These are phyloP conservation scores for Hypotaenidia philippensis DNA, from an alignment of 2,797 vertebrate genomes.

Conservation along the genomic window DNA sequence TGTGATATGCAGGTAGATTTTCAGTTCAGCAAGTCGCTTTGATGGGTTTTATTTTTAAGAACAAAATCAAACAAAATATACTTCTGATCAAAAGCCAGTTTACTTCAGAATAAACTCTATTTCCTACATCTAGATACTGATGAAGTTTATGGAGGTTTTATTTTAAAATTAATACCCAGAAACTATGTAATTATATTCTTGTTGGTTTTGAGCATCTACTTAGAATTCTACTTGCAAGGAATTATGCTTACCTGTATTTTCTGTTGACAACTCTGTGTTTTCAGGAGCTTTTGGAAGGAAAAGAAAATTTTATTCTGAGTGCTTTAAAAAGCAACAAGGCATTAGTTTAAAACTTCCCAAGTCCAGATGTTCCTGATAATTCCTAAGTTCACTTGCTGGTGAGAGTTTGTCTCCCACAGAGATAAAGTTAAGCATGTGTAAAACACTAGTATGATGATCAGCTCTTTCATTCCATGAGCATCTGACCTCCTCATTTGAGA, in stretches of 20 bases:
- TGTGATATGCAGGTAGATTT: background rate
- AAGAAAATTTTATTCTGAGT: background rate
- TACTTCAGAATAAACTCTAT: background rate
- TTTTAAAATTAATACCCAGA: background rate
- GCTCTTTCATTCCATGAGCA: background rate
- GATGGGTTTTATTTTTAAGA: background rate
- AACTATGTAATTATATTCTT: background rate
- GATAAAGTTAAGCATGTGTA: background rate
- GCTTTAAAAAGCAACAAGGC: background rate
- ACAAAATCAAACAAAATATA: background rate
- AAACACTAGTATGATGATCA: background rate
- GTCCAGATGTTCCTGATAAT: background rate
- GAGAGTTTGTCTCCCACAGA: background rate
- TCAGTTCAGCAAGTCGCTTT: background rate
- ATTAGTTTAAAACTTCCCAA: background rate
- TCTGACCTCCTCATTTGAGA: background rate
- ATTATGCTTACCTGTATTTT: constrained; percentile 8
- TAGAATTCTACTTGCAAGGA: background rate
- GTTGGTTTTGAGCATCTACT: background rate
- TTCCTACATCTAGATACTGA: background rate
- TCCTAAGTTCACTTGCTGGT: background rate
- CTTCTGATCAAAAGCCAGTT: background rate
- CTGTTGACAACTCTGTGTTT: background rate
- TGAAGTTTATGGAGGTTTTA: background rate
- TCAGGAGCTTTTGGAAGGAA: constrained; percentile 28